Evolutionary conservation across 2,888 invertebrate species (phyloP), one percentile per base, ranked within the genome.

Genomic region (Diarsia mendica): DNA sequence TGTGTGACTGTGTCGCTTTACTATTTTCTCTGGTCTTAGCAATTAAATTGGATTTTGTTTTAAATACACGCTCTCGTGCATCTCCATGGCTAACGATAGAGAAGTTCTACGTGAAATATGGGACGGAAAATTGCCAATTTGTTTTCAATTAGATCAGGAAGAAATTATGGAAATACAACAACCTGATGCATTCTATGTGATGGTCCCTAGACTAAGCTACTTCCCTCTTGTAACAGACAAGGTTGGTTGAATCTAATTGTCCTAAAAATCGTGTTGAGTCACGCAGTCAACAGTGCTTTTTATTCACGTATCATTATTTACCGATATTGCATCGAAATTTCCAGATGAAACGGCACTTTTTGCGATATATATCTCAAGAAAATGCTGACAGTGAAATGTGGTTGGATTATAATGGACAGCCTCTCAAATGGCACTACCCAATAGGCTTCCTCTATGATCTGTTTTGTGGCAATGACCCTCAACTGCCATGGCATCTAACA

Each of bases 191-290:
- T 99, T 98, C 94, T 99, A 98, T 95, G 97, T 99, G 77, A 98
- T 99, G 98, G 98, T 99, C 33, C 98, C 99, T 61, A 97, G 99
- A 91, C 96, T 99, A 83, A 99, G 98, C 94, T 99, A 99, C 94
- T 98, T 99, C 93, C 99, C 99, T 66, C 96, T 99, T 73, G 99
- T 99, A 75, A 99, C 98, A 48, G 99, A 99, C 91, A 99, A 99
- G 97, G 99, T 99, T 93, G 69, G 83, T 60, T n/a, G 9, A 23
- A 20, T 46, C 8, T 18, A 44, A 46, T 15, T 51, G 20, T 2
- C 10, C 1, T 10, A 15, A 55, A 20, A 39, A 15, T 6, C 9
- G 18, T 55, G 28, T 18, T 49, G 5, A 55, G 8, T 44, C 28
- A 44, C 11, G n/a, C 1, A 33, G 10, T 23, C 11, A 20, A n/a